A percentile compares a stretch with the other conserved stretches of the same genome.
These are phyloP conservation scores for Potamilus streckersoni DNA, from an alignment of 1,140 invertebrate species.

Conservation along the genomic window DNA sequence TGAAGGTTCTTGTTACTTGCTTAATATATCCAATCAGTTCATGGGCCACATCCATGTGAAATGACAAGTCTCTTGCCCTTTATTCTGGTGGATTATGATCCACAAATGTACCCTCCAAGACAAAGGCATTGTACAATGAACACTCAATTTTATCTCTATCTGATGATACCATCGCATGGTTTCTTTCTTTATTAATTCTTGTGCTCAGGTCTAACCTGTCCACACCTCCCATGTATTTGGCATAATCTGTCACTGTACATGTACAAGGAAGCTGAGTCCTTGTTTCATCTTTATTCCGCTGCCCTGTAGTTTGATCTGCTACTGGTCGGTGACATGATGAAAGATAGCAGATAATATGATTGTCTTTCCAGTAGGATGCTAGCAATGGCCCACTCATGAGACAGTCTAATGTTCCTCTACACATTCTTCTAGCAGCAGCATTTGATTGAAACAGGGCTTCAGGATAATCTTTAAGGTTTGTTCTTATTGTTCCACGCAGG, in stretches of 20 bases:
- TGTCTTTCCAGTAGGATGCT: constrained; percentile 25
- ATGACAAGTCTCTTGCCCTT: constrained; percentile 11
- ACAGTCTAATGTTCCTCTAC: too few relatives aligned
- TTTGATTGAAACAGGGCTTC: background rate
- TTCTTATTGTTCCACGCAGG: constrained; percentile 20
- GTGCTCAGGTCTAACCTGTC: constrained; percentile 28
- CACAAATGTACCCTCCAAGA: background rate
- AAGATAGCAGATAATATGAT: constrained; percentile 6
- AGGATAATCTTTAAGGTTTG: constrained; percentile 22
- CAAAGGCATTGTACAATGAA: constrained; percentile 14
- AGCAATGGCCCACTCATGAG: background rate
- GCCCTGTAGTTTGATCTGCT: too few relatives aligned
- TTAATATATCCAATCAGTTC: constrained; percentile 10
- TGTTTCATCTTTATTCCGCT: constrained; percentile 13
- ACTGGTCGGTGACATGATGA: too few relatives aligned
- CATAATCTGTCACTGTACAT: constrained; percentile 11
- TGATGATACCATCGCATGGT: constrained; percentile 12
- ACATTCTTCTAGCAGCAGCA: background rate
- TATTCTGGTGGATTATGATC: constrained; percentile 8
- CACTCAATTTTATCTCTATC: constrained; percentile 13
- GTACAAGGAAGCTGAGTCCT: background rate
- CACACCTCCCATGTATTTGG: constrained; percentile 31
- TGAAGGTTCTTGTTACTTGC: background rate
- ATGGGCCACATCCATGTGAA: too few relatives aligned
- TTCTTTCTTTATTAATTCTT: constrained; percentile 5